phyloP scores from a whole-genome alignment of 2,797 vertebrate genomes.

The Margarornis squamiger region DNA sequence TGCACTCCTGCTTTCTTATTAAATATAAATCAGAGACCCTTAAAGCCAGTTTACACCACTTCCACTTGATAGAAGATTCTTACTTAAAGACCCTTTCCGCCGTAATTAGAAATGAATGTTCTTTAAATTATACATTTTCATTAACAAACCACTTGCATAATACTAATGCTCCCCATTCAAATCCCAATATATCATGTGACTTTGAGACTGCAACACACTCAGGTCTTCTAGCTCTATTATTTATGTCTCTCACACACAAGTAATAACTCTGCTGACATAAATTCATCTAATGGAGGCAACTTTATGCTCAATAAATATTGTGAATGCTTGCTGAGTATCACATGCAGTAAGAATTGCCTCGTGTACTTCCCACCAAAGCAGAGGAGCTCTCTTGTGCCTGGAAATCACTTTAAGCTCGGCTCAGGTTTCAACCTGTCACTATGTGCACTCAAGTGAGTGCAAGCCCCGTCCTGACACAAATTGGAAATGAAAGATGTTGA shows the following conservation, averaged over 20 bases:
- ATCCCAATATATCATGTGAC: not conserved
- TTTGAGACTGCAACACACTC: not conserved
- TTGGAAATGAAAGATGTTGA: conserved; percentile 54
- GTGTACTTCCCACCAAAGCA: not conserved
- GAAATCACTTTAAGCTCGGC: not conserved
- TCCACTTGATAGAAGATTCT: not conserved
- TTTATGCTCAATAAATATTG: conserved; percentile 23
- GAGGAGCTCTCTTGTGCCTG: not conserved
- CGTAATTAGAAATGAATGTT: not conserved
- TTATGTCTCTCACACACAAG: not conserved
- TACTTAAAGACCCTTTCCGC: not conserved
- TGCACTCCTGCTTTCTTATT: not conserved
- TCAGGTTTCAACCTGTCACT: not conserved
- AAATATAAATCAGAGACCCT: not conserved
- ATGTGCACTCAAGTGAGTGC: conserved; percentile 20
- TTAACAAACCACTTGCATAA: not conserved
- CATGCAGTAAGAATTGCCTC: not conserved
- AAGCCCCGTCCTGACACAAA: conserved; percentile 26
- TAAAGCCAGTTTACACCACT: not conserved
- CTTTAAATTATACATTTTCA: conserved; percentile 15
- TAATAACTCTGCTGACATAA: not conserved
- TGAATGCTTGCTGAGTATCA: not conserved
- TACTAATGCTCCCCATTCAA: not conserved
- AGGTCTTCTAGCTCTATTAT: not conserved
- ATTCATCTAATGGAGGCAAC: not conserved